A percentile compares a stretch with the other conserved stretches of the same genome.
phyloP scores from a whole-genome alignment of 1,140 invertebrate species.

The Contarinia nasturtii region DNA sequence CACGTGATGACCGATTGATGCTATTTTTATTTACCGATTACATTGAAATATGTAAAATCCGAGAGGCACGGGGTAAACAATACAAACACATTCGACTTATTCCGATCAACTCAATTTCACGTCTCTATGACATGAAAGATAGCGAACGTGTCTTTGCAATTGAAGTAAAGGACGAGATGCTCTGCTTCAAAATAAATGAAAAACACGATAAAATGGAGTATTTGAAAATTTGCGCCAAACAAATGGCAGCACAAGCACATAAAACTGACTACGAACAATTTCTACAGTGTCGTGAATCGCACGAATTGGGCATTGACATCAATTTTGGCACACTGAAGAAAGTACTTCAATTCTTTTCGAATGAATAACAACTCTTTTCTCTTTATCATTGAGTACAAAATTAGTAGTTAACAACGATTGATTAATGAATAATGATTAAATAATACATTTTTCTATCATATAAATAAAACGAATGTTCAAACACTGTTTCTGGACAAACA shows the following conservation, averaged over 20 bases:
- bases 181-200: constrained; percentile 66
- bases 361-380: no score
- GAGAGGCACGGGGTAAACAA: constrained; percentile 56
- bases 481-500: no score
- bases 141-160: constrained; percentile 70
- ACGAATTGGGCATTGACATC: constrained; percentile 65
- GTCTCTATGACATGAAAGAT: constrained; percentile 69
- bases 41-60: constrained; percentile 78
- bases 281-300: constrained; percentile 40
- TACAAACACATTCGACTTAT: constrained; percentile 84
- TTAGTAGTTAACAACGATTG: no score
- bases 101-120: constrained; percentile 67
- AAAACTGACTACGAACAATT: constrained; percentile 64
- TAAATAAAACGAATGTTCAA: no score
- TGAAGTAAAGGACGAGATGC: constrained; percentile 70
- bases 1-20: constrained; percentile 72
- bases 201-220: constrained; percentile 61
- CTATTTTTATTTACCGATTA: constrained; percentile 88
- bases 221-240: constrained; percentile 60
- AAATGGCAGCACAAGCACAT: constrained; percentile 70
- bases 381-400: no score
- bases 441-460: no score
- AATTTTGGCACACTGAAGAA: constrained; percentile 66
- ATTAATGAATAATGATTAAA: no score
- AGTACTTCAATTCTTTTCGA: constrained; percentile 39